Conservation (phyloP, 2,888 invertebrate species). For the Coelinius sp. region DNA sequence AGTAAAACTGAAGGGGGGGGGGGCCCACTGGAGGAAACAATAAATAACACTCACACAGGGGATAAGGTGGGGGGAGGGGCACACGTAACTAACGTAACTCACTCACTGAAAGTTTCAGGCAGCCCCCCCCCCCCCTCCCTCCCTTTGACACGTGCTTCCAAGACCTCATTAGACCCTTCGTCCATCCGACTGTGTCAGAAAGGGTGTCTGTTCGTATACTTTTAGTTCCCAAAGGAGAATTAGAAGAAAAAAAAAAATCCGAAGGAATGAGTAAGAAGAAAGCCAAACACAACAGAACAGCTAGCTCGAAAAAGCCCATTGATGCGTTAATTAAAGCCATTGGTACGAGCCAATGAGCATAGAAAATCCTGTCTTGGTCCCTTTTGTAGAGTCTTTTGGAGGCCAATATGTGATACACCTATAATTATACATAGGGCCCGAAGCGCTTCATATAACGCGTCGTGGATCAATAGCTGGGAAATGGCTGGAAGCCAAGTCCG, state of each 20-base stretch:
- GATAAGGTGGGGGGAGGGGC: not conserved
- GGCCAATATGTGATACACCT: constrained; percentile 60
- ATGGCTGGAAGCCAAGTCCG: constrained; percentile 69
- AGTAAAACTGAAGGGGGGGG: not conserved
- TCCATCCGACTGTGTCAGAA: constrained; percentile 9
- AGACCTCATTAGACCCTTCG: constrained; percentile 40
- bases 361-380: not conserved
- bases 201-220: constrained; percentile 29
- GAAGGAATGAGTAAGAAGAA: not conserved
- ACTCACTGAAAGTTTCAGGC: constrained; percentile 37
- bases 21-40: not conserved
- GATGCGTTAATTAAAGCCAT: constrained; percentile 2
- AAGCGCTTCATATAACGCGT: constrained; percentile 63
- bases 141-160: constrained; percentile 30
- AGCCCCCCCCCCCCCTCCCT: not conserved
- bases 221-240: not conserved
- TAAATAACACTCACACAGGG: constrained; percentile 7
- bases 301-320: constrained; percentile 26
- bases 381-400: not conserved
- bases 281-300: not conserved
- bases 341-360: constrained; percentile 27
- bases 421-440: constrained; percentile 65
- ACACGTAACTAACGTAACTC: constrained; percentile 29
- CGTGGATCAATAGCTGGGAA: constrained; percentile 68
- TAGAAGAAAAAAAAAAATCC: not conserved